phyloP scores from a whole-genome alignment of 2,888 invertebrate genomes.

The Creontiades dilutus region DNA sequence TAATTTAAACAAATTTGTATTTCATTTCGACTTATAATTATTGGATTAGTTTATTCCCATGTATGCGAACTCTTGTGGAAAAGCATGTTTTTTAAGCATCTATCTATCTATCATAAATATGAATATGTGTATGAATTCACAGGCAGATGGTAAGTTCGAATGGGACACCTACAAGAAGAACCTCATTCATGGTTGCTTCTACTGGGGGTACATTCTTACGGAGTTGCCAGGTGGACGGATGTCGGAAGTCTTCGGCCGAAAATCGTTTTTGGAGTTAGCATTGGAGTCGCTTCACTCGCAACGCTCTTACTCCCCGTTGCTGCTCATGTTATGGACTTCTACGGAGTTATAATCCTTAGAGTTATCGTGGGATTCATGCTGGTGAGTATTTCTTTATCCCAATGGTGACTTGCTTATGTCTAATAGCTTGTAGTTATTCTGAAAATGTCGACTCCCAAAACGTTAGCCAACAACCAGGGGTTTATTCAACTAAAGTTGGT shows the following conservation, averaged over 20 bases:
- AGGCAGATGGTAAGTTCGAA: slow-evolving; percentile 80
- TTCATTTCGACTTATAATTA: too few species aligned
- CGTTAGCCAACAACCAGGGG: too few species aligned
- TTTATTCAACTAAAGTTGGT: too few species aligned
- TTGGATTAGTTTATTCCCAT: too few species aligned
- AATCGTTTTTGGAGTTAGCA: slow-evolving; percentile 92
- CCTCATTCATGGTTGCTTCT: slow-evolving; percentile 90
- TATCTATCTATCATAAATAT: too few species aligned
- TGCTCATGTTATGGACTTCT: slow-evolving; percentile 84
- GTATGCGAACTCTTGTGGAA: too few species aligned
- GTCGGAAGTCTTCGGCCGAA: slow-evolving; percentile 91
- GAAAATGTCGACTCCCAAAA: too few species aligned
- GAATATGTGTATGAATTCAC: not conserved
- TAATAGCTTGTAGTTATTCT: too few species aligned
- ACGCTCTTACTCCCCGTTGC: slow-evolving; percentile 90
- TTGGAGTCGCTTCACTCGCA: slow-evolving; percentile 88
- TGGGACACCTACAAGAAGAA: slow-evolving; percentile 91
- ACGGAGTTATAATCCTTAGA: slow-evolving; percentile 85
- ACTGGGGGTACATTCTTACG: slow-evolving; percentile 94
- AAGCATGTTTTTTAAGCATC: too few species aligned
- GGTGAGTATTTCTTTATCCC: slow-evolving; percentile 79
- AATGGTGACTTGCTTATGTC: too few species aligned
- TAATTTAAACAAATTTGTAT: too few species aligned
- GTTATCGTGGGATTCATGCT: slow-evolving; percentile 88
- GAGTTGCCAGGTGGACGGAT: slow-evolving; percentile 93